Conservation (phyloP, 2,797 vertebrate species). For the Phalloptychus januarius region DNA sequence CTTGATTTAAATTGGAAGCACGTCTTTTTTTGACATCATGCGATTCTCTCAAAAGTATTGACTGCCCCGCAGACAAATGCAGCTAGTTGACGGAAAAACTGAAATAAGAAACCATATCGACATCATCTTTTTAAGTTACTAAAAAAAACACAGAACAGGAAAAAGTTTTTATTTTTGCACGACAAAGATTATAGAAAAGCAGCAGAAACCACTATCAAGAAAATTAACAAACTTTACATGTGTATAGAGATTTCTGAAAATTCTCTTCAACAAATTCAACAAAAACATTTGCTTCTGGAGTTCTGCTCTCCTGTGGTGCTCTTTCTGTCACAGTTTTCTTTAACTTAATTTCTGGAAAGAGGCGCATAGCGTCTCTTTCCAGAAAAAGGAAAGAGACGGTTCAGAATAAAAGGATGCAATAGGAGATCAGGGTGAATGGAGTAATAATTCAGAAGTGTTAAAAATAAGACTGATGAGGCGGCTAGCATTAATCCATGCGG, state of each 20-base stretch:
- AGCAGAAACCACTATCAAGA: neutral
- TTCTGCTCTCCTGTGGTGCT: slow-evolving; percentile 38
- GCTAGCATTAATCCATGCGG: slow-evolving; percentile 79
- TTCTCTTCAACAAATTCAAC: slow-evolving; percentile 31
- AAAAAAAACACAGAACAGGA: neutral
- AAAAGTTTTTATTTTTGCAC: neutral
- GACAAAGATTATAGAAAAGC: neutral
- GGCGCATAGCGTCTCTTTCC: slow-evolving; percentile 22
- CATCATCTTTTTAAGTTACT: too few relatives aligned
- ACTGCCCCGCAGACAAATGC: slow-evolving; percentile 74
- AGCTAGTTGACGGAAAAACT: slow-evolving; percentile 80
- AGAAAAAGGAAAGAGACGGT: slow-evolving; percentile 25
- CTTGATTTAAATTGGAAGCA: slow-evolving; percentile 98
- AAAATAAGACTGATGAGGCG: slow-evolving; percentile 81
- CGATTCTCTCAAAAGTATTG: slow-evolving; percentile 90
- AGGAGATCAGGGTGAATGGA: slow-evolving; percentile 56
- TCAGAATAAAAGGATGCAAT: slow-evolving; percentile 47
- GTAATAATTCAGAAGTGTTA: slow-evolving; percentile 68
- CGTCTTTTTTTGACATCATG: slow-evolving; percentile 93
- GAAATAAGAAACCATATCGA: slow-evolving; percentile 34
- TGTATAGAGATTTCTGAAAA: slow-evolving; percentile 34
- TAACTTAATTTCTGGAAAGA: slow-evolving; percentile 56
- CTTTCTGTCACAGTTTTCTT: slow-evolving; percentile 57
- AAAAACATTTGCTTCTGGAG: slow-evolving; percentile 55
- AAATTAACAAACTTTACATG: slow-evolving; percentile 19